Evolutionary conservation across 2,113 vertebrate species (phyloP).

Genomic region (Parus major): DNA sequence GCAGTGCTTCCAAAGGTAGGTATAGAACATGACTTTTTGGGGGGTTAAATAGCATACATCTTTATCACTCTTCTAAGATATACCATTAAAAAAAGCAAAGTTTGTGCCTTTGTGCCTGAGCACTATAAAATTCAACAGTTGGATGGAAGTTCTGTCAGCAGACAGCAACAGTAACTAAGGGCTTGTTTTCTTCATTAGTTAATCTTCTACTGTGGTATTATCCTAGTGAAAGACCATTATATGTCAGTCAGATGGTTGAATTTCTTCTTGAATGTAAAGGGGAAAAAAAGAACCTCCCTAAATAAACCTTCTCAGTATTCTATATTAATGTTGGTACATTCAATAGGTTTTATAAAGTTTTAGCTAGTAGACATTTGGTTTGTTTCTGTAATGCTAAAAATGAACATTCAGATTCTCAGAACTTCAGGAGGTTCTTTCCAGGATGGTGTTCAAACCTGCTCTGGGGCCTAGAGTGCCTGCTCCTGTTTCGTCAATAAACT

Average conservation of each 20-base stretch:
- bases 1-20: not conserved
- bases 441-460: not conserved
- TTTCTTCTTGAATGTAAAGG: not conserved
- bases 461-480: not conserved
- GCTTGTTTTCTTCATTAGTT: not conserved
- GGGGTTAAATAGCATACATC: fast-evolving
- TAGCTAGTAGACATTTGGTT: not conserved
- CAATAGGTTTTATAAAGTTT: not conserved
- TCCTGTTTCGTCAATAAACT: not conserved
- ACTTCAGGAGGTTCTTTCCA: not conserved
- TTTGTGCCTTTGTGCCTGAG: not conserved
- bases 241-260: not conserved
- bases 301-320: not conserved
- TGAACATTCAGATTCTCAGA: not conserved
- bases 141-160: not conserved
- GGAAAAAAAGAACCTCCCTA: not conserved
- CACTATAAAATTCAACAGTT: not conserved
- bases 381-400: not conserved
- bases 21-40: fast-evolving
- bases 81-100: fast-evolving
- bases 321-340: not conserved
- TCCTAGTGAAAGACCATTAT: not conserved
- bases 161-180: not conserved
- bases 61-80: not conserved
- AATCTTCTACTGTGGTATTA: not conserved